Base-by-base conservation (phyloP, 2,113 vertebrate genomes). In the Eurystomus gularis region DNA sequence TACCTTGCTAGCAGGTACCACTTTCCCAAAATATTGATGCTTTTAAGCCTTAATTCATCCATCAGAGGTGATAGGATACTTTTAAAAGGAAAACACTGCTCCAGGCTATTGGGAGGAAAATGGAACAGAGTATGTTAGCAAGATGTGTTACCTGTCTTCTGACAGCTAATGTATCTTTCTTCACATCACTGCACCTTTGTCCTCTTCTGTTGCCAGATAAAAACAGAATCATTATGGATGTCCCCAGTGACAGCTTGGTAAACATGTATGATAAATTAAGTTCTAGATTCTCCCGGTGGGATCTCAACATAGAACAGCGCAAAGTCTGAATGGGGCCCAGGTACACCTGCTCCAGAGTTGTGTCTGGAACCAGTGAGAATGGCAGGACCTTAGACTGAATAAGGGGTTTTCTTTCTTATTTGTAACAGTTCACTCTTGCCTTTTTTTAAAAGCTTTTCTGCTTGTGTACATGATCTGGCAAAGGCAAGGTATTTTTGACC, bases 11-110 rank as follows among this genome's bases (percentile, higher is more conserved):
- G 85, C 88, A 94, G 92, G 92, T 86, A 96, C 75, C 66, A n/a
- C 70, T 95, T 97, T 81, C 91, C 96, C 87, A 82, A 93, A 95
- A 93, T 96, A 94, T 70, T 82, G 89, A 95, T 93, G 94, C 80
- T 93, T 97, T 96, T 91, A 91, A 94, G 33, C 79, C 69, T 96
- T 95, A 96, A 97, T 96, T 94, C 76, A 95, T 97, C 94, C 96
- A 92, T 97, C 94, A 96, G 82, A 73, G 54, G 73, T 87, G 95
- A 95, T 95, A 93, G 91, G 87, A 82, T 88, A 91, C 91, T 96
- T 96, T 92, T 87, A 88, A 95, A 97, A 94, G 66, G 77, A 95
- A 97, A 97, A 95, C 84, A 90, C 33, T 40, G 78, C 89, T 94
- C 72, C 73, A 54, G 77, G 94, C 79, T 84, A 82, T 26, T 90